Percentiles rank a stretch among this genome's conserved stretches.
Conservation (phyloP, 2,797 vertebrate species). For the Chloroceryle amazona region DNA sequence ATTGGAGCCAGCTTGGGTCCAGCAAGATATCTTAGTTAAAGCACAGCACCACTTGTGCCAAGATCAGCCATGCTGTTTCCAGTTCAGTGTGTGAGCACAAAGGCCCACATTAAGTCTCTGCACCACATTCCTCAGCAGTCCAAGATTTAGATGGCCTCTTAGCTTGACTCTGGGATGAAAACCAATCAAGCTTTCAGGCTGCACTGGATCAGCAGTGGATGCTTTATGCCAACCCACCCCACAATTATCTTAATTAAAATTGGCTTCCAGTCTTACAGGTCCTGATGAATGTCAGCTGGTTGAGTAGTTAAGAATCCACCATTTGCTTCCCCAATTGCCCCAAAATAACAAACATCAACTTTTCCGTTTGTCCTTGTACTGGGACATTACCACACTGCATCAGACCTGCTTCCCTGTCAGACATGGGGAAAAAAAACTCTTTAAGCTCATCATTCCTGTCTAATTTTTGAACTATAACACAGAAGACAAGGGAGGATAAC, state of each 20-base stretch:
- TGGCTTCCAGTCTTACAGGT: background rate
- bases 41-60: background rate
- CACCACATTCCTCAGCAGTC: rapidly evolving
- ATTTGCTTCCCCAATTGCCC: background rate
- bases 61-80: background rate
- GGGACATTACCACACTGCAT: background rate
- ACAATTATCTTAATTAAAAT: background rate
- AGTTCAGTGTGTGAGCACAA: background rate
- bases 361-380: background rate
- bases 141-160: background rate
- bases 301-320: background rate
- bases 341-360: background rate
- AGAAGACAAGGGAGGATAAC: background rate
- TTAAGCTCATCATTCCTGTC: background rate
- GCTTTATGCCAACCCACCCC: background rate
- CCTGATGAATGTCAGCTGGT: background rate
- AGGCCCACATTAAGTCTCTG: background rate
- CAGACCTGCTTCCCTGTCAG: background rate
- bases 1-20: background rate
- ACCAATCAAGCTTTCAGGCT: background rate
- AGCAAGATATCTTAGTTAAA: background rate
- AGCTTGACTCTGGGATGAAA: background rate
- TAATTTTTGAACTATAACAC: background rate
- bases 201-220: background rate
- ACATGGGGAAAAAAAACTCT: background rate